A percentile compares a stretch with the other conserved stretches of the same genome.
phyloP scores from a whole-genome alignment of 2,888 invertebrate genomes.

The Geophilus truncorum region DNA sequence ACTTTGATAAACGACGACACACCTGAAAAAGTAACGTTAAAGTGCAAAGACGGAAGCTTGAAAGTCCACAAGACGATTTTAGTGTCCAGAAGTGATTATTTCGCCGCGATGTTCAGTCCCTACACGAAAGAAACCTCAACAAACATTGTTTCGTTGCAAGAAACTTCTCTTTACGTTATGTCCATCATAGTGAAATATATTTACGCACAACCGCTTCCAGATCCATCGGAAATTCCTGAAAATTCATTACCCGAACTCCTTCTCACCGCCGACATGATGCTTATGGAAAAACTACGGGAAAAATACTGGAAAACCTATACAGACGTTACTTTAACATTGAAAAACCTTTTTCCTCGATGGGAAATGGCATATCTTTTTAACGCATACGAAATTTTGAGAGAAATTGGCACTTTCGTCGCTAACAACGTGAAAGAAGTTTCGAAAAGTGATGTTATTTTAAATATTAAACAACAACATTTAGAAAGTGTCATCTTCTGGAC shows the following conservation, averaged over 20 bases:
- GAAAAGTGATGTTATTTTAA: no score
- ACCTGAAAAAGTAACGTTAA: neutral
- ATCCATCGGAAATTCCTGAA: neutral
- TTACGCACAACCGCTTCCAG: neutral
- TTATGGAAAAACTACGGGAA: neutral
- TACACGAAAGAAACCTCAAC: neutral
- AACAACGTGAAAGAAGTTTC: no score
- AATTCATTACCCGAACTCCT: neutral
- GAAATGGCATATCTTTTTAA: neutral
- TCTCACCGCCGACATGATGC: neutral
- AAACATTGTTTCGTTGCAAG: neutral
- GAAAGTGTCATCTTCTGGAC: no score
- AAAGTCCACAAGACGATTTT: neutral
- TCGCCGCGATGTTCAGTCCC: neutral
- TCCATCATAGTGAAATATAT: neutral
- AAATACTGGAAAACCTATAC: neutral
- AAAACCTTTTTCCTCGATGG: neutral
- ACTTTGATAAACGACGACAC: no score
- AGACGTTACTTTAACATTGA: neutral
- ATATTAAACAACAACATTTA: no score
- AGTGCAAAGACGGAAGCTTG: neutral
- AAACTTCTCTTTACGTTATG: neutral
- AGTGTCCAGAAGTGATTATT: neutral
- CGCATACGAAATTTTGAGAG: neutral
- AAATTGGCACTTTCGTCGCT: neutral